Conservation (phyloP, 2,113 vertebrate genomes). For the Mus musculus region GRCm39 chr19:45344001-45344500, state of each 20-base stretch:
- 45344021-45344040: not conserved
- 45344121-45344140: not conserved
- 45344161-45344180: not conserved
- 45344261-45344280: too few species aligned
- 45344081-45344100: not conserved
- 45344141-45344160: not conserved
- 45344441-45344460: not conserved
- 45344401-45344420: not conserved
- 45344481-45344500: not conserved
- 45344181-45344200: not conserved
- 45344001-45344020: slow-evolving; percentile 61
- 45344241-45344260: not conserved
- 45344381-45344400: not conserved
- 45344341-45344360: not conserved
- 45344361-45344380: not conserved
- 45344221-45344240: not conserved
- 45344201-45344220: not conserved
- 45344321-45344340: not conserved
- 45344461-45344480: not conserved
- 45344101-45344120: not conserved
- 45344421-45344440: not conserved
- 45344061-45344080: not conserved
- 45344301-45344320: not conserved
- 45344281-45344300: not conserved
- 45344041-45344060: not conserved